Evolutionary conservation across 1,140 invertebrate genomes (phyloP), one percentile per base, ranked within the genome.

Genomic region (Microplitis mediator): DNA sequence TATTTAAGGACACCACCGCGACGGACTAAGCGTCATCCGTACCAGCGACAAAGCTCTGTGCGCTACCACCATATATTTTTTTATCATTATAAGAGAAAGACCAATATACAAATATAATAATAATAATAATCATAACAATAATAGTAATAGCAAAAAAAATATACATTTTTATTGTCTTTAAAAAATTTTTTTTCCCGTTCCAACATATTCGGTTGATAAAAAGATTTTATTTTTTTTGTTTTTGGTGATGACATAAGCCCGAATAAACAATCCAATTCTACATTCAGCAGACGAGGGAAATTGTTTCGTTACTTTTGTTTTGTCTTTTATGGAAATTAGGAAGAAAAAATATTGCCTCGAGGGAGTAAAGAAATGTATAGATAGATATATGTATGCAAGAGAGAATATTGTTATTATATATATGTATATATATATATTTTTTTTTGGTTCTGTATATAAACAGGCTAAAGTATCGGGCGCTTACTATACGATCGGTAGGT

Each of bases 1-100:
- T 84, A 84, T 84, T 82, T 84, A 81, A 82, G 79, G 77, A 81
- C 76, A 74, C 74, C 78, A 79, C 79, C 74, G 68, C 64, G 64
- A 76, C 77, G 76, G 78, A 77, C 78, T 78, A 78, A 80, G 79
- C 79, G 77, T 78, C 79, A 66, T 75, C 68, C 74, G 76, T 78
- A 75, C 76, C 11, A 62, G 67, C 75, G 71, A 74, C 64, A 67
- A 76, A 71, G 72, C 70, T 71, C 68, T 54, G 62, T 60, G 69
- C 5, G 58, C 54, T 36, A 35, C 32, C 60, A 14, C 6, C 32
- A 31, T 61, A 61, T 64, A 13, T 50, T 50, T 50, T n/a, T 62
- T 39, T 34, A 9, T 50, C 62, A 32, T 68, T 36, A 62, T 11
- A 62, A n/a, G n/a, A 62, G 14, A 64, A 50, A 50, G 39, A 16